Percentiles rank a stretch among this genome's conserved stretches.
Conservation (phyloP, 1,140 invertebrate genomes). For the Pachyrhynchus sulphureomaculatus region DNA sequence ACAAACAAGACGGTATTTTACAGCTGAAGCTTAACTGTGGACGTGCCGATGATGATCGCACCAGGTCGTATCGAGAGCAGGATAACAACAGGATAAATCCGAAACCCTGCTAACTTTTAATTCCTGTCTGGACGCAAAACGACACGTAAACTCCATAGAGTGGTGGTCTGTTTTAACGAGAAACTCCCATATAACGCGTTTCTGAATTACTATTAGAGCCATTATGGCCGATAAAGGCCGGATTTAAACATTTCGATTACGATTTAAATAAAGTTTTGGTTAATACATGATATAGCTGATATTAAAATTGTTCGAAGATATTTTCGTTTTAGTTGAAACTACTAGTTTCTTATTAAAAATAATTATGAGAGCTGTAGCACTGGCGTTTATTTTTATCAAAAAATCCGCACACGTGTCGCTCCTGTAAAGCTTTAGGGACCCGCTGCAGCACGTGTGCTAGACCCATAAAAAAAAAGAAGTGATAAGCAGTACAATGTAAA, state of each 20-base stretch:
- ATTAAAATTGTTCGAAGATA: too few species aligned
- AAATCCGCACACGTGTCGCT: too few species aligned
- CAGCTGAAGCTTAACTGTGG: conserved; percentile 10
- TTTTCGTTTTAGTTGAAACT: too few species aligned
- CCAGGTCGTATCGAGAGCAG: neutral
- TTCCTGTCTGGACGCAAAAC: conserved; percentile 47
- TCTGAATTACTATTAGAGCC: conserved; percentile 46
- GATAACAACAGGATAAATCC: conserved; percentile 46
- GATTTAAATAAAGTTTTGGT: neutral
- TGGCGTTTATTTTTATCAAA: too few species aligned
- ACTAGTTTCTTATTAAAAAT: too few species aligned
- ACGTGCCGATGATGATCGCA: conserved; percentile 13
- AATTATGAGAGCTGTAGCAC: too few species aligned
- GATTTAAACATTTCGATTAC: conserved; percentile 38
- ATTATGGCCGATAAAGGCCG: conserved; percentile 46
- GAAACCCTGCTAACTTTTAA: conserved; percentile 49
- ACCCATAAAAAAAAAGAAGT: too few species aligned
- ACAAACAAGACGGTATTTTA: conserved; percentile 11
- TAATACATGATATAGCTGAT: too few species aligned
- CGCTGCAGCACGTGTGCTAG: too few species aligned
- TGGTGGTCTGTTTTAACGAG: conserved; percentile 49
- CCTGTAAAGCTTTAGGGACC: too few species aligned
- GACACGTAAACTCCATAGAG: conserved; percentile 49
- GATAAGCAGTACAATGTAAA: too few species aligned
- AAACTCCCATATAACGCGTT: conserved; percentile 48